phyloP scores from a whole-genome alignment of 2,888 invertebrate genomes.

The Aporophyla lueneburgensis region DNA sequence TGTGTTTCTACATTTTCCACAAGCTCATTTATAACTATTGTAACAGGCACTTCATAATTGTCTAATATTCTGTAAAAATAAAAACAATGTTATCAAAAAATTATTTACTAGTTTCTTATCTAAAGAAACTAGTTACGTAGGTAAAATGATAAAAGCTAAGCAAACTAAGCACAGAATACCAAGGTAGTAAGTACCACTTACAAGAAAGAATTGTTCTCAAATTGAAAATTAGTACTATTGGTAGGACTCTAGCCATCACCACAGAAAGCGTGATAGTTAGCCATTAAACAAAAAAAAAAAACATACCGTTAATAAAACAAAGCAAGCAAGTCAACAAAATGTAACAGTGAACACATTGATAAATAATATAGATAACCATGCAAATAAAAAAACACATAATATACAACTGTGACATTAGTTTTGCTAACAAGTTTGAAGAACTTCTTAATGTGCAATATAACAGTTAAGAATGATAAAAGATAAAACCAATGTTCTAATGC shows the following conservation, averaged over 20 bases:
- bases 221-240: not conserved
- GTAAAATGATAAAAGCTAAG: not conserved
- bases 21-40: not conserved
- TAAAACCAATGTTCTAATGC: conserved; percentile 2
- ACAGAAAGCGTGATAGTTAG: not conserved
- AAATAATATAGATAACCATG: not conserved
- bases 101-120: not conserved
- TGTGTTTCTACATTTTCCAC: not conserved
- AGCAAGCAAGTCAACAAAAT: conserved; percentile 1
- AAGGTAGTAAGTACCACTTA: conserved; percentile 6
- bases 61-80: conserved; percentile 8
- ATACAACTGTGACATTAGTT: no score
- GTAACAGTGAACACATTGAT: not conserved
- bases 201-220: conserved; percentile 7
- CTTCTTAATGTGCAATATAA: no score
- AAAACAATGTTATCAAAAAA: conserved; percentile 1
- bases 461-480: no score
- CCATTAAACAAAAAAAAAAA: conserved; percentile 2
- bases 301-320: not conserved
- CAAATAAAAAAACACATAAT: no score
- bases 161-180: conserved; percentile 1
- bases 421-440: no score
- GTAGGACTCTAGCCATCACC: not conserved
- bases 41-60: not conserved
- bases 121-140: not conserved